Percentiles rank a stretch among this genome's conserved stretches.
Conservation (phyloP, 2,797 vertebrate species). For the Pelochelys cantorii region DNA sequence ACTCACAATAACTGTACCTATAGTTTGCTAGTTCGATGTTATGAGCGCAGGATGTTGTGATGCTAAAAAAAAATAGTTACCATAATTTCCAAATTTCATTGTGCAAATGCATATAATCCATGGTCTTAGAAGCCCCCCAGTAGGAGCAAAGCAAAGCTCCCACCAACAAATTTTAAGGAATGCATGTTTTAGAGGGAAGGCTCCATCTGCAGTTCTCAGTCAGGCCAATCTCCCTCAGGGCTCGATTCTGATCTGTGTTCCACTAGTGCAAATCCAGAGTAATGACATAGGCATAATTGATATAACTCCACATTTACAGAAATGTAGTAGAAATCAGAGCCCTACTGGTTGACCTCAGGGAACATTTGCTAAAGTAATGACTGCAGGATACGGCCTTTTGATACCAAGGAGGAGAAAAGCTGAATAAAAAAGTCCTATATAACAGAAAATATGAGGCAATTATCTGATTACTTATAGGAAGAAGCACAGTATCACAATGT, state of each 20-base stretch:
- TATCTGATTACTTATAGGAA: slow-evolving; percentile 66
- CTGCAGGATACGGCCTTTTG: slow-evolving; percentile 51
- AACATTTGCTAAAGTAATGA: slow-evolving; percentile 56
- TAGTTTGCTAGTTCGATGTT: slow-evolving; percentile 29
- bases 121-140: not conserved
- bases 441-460: slow-evolving; percentile 54
- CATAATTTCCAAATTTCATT: not conserved
- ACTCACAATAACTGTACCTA: slow-evolving; percentile 35
- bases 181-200: not conserved
- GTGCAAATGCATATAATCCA: not conserved
- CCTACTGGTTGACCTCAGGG: slow-evolving; percentile 36
- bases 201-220: not conserved
- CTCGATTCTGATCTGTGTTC: not conserved
- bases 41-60: slow-evolving; percentile 22
- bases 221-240: not conserved
- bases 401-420: slow-evolving; percentile 41
- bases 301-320: slow-evolving; percentile 25
- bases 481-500: slow-evolving; percentile 44
- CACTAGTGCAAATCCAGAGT: not conserved
- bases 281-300: slow-evolving; percentile 14
- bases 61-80: not conserved
- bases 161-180: not conserved
- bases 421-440: slow-evolving; percentile 43
- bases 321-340: slow-evolving; percentile 43
- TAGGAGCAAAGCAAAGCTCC: not conserved